phyloP scores from a whole-genome alignment of 2,113 vertebrate species.

The Crotalus tigris region DNA sequence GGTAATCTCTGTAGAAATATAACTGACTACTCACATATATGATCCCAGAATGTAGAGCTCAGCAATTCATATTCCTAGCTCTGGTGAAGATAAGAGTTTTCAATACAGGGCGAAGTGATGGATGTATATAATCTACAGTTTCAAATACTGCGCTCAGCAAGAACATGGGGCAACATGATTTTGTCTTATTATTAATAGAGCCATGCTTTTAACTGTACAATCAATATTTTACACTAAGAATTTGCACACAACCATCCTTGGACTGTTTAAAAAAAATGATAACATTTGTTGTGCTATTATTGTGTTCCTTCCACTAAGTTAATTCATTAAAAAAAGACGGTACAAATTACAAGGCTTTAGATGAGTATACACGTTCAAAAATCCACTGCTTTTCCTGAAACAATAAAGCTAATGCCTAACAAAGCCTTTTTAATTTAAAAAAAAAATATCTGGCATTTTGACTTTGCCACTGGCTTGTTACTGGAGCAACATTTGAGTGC shows the following conservation, averaged over 20 bases:
- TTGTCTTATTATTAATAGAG: background rate
- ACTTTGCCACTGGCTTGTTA: background rate
- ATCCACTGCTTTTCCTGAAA: slow-evolving; percentile 2
- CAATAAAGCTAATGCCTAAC: background rate
- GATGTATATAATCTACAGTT: background rate
- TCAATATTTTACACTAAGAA: slow-evolving; percentile 1
- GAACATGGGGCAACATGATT: background rate
- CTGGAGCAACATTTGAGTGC: background rate
- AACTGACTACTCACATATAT: slow-evolving; percentile 6
- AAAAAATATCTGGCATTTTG: background rate
- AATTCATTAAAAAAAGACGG: slow-evolving; percentile 6
- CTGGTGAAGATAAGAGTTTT: background rate
- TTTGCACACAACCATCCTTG: background rate
- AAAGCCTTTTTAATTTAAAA: background rate
- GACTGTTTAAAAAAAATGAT: background rate
- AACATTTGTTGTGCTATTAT: background rate
- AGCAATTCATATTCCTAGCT: slow-evolving; percentile 30
- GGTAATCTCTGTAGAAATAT: slow-evolving; percentile 23
- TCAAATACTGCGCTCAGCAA: background rate
- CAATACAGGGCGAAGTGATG: background rate
- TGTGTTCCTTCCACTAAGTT: background rate
- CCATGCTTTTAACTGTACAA: background rate
- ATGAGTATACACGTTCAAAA: background rate
- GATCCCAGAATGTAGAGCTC: slow-evolving; percentile 42
- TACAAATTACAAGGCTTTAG: slow-evolving; percentile 13